Evolutionary conservation across 2,113 vertebrate genomes (phyloP), one percentile per base, ranked within the genome.

Genomic region (Oxyruncus cristatus): DNA sequence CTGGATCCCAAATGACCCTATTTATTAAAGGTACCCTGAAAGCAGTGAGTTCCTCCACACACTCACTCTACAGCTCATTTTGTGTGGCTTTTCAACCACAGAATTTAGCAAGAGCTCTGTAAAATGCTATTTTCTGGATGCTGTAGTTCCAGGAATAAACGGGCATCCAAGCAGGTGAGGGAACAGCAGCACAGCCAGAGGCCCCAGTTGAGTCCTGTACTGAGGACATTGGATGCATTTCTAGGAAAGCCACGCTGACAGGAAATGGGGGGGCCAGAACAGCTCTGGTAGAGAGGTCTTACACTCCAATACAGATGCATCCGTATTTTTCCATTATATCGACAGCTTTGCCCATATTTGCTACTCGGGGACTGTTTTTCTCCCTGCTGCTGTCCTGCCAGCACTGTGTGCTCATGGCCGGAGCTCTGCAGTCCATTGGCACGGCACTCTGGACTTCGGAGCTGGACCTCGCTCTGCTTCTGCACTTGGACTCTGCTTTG

Each of bases 311-410:
- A 33, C 95, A 96, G 90, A 96, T 72, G 68, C 88, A 92, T 88
- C 92, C 96, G 95, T 67, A 56, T 85, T 97, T 96, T 96, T 93
- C 82, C 85, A 61, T 90, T 85, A 5, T 74, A 47, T 74, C 0
- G 30, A 88, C 33, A 93, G 71, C 85, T 85, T 89, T 96, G 92
- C 93, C 91, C 89, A 0, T 91, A 76, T 96, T 96, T 96, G 62
- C 89, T 92, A 89, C 94, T 95, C 49, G n/a, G 92, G 94, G 95
- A 94, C 56, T 96, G 92, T 93, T 96, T 91, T 88, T 82, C 94
- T 73, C 89, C 67, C 85, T 77, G 96, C 80, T 95, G 62, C 67
- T 89, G 37, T 93, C 63, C 88, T 74, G 94, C 95, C 96, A 96
- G 89, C 87, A 94, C 13, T 35, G 52, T 61, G 85, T 74, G 47